Base-by-base conservation (phyloP, 2,888 invertebrate genomes). In the Erebia ligea region DNA sequence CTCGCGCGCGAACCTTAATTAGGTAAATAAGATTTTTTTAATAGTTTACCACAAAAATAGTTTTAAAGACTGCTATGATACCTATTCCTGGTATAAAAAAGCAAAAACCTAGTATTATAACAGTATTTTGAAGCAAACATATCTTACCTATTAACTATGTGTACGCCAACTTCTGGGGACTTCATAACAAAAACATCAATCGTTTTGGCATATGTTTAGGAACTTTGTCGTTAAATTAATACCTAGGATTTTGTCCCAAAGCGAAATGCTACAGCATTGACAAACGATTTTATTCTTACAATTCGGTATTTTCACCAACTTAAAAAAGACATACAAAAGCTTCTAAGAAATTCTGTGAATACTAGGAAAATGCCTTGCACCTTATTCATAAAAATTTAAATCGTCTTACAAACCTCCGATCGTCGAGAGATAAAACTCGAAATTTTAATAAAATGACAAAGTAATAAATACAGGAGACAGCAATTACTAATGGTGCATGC, bases 171-270 rank as follows among this genome's bases (percentile, higher is more conserved):
- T 68, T 52, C 58, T 19, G 21, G 65, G 54, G 61, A 56, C 67
- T 56, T 59, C 59, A 25, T 11, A 65, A 72, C 52, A 42, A 67
- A 67, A 69, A 71, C 45, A 65, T 54, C 52, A 34, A 64, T 56
- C 42, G 42, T 65, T 68, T 72, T 68, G 72, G 72, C 67, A 70
- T 68, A 70, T 68, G 56, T 56, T 72, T 73, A 74, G 74, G 72
- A 74, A 74, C 74, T 74, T 71, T 68, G 58, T 68, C 63, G 56
- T 71, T 64, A 56, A 68, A 65, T 42, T n/a, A 72, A 70, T 66
- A 70, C 62, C 61, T 61, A 67, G 56, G 57, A 52, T 67, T 25
- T 67, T 56, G 61, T 58, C n/a, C 63, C 42, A 17, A 64, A 52
- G 34, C 52, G 34, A 21, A 42, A 42, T n/a, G 15, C 9, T 42